A percentile compares a stretch with the other conserved stretches of the same genome.
Conservation (phyloP, 2,888 invertebrate genomes). For the Conops quadrifasciatus region DNA sequence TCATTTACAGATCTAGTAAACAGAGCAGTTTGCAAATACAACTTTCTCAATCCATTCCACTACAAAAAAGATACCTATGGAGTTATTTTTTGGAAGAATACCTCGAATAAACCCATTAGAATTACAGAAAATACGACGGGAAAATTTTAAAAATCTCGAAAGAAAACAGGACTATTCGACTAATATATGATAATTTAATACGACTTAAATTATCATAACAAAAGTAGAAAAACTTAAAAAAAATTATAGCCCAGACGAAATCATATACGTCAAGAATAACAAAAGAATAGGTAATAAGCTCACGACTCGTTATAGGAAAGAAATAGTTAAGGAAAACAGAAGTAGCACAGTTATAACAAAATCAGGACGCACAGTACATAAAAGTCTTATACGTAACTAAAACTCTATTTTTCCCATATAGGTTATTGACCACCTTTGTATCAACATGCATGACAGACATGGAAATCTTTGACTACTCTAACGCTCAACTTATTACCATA, state of each 20-base stretch:
- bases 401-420: neutral
- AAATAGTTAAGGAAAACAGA: slow-evolving; percentile 21
- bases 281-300: slow-evolving; percentile 4
- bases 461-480: slow-evolving; percentile 19
- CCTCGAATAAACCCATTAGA: slow-evolving; percentile 18
- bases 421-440: neutral
- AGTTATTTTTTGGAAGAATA: slow-evolving; percentile 29
- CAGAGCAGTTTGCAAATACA: slow-evolving; percentile 30
- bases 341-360: slow-evolving; percentile 12
- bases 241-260: neutral
- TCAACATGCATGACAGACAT: neutral
- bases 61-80: slow-evolving; percentile 28
- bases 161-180: slow-evolving; percentile 29
- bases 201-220: slow-evolving; percentile 13
- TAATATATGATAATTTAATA: too few species aligned
- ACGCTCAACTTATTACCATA: neutral
- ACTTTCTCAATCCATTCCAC: slow-evolving; percentile 29
- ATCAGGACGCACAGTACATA: neutral
- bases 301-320: slow-evolving; percentile 17
- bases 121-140: slow-evolving; percentile 17
- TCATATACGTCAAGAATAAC: neutral
- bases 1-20: slow-evolving; percentile 31
- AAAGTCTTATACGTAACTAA: slow-evolving; percentile 11
- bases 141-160: slow-evolving; percentile 10
- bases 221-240: slow-evolving; percentile 8